These are phyloP conservation scores for Leucoraja ocellata DNA, from an alignment of 2,797 vertebrate species.

Conservation along the genomic window DNA sequence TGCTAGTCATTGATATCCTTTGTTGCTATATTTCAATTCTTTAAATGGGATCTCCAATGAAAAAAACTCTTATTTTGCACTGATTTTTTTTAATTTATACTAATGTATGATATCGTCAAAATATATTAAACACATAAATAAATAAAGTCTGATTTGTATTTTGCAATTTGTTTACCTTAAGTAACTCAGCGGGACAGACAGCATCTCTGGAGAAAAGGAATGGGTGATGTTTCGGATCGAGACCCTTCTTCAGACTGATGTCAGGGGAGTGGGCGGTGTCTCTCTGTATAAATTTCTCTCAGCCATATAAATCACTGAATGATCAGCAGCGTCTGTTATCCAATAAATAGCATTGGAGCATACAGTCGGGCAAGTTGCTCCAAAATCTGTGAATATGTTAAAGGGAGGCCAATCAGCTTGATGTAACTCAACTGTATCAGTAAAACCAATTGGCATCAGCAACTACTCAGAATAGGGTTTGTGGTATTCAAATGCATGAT, in stretches of 20 bases:
- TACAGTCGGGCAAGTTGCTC: slow-evolving; percentile 42
- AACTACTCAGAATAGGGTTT: background rate
- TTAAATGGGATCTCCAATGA: background rate
- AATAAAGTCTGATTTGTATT: background rate
- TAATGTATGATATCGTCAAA: background rate
- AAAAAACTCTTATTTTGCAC: background rate
- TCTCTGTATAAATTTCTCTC: too few relatives aligned
- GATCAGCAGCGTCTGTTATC: slow-evolving; percentile 46
- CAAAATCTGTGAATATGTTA: slow-evolving; percentile 45
- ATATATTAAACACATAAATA: background rate
- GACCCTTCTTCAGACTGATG: too few relatives aligned
- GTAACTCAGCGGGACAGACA: too few relatives aligned
- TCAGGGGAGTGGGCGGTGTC: too few relatives aligned
- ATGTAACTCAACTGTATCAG: background rate
- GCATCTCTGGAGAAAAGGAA: too few relatives aligned
- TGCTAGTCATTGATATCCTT: background rate
- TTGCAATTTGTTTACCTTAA: background rate
- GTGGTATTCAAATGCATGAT: too few relatives aligned
- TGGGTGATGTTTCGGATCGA: too few relatives aligned
- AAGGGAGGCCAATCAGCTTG: background rate
- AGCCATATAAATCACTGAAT: slow-evolving; percentile 46
- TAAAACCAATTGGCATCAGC: background rate
- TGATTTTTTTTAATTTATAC: background rate
- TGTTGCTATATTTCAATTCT: background rate
- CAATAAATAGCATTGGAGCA: slow-evolving; percentile 49